These are phyloP conservation scores for Miniopterus natalensis DNA, from an alignment of 2,113 vertebrate species.

Conservation along the genomic window DNA sequence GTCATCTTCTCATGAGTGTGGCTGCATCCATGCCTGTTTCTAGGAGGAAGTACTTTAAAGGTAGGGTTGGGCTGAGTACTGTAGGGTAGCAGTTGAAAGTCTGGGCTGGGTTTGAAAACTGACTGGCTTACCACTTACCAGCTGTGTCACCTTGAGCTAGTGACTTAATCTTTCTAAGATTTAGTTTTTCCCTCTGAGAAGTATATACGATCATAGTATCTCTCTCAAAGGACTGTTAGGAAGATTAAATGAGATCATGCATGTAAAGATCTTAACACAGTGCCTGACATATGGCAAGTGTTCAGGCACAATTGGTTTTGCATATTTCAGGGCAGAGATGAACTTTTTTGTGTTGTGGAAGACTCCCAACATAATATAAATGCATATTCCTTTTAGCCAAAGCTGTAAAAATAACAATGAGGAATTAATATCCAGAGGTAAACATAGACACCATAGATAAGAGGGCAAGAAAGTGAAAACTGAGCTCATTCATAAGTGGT, in stretches of 20 bases:
- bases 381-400: not conserved
- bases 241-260: conserved; percentile 41
- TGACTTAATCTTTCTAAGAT: conserved; percentile 3
- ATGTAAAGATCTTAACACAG: not conserved
- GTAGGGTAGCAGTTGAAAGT: not conserved
- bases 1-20: not conserved
- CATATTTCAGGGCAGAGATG: not conserved
- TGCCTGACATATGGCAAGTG: not conserved
- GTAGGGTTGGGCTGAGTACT: not conserved
- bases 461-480: not conserved
- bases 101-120: conserved; percentile 13
- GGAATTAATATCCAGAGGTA: not conserved
- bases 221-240: conserved; percentile 42
- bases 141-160: not conserved
- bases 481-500: not conserved
- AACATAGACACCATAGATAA: not conserved
- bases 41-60: not conserved
- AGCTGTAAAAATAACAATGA: conserved; percentile 30
- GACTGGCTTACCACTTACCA: not conserved
- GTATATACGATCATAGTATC: not conserved
- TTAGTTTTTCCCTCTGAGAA: conserved; percentile 47
- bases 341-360: conserved; percentile 47
- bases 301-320: not conserved
- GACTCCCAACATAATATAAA: not conserved
- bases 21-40: not conserved